Evolutionary conservation across 2,888 invertebrate species (phyloP).

Genomic region (Spilosoma lubricipeda): DNA sequence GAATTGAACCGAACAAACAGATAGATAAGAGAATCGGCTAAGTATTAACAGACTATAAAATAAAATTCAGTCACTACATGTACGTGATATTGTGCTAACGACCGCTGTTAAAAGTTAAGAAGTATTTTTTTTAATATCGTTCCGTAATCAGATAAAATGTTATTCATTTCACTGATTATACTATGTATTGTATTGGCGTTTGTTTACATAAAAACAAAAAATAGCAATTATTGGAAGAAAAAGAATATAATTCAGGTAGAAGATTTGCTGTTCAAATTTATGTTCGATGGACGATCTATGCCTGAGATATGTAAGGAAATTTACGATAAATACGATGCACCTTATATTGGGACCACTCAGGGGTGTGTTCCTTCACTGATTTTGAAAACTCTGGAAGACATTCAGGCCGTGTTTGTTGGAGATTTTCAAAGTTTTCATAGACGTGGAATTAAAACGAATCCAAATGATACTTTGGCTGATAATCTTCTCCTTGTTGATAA

Average conservation of each 20-base stretch:
- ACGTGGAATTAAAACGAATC: conserved; percentile 62
- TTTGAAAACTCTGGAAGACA: conserved; percentile 64
- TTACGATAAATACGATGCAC: conserved; percentile 59
- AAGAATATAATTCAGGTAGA: conserved; percentile 60
- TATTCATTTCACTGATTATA: conserved; percentile 31
- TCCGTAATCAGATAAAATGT: conserved; percentile 27
- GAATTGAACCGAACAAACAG: background rate
- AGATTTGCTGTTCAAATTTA: conserved; percentile 59
- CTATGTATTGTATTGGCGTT: conserved; percentile 48
- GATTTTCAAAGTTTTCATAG: conserved; percentile 69
- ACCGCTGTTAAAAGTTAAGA: background rate
- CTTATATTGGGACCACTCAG: conserved; percentile 60
- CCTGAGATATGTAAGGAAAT: conserved; percentile 64
- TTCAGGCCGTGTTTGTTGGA: conserved; percentile 64
- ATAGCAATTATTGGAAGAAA: conserved; percentile 67
- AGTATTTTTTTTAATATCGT: background rate
- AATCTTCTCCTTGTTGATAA: conserved; percentile 69
- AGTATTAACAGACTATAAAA: background rate
- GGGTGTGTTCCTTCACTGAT: conserved; percentile 62
- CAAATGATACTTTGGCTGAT: conserved; percentile 65
- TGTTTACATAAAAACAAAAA: conserved; percentile 37
- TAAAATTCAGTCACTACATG: background rate
- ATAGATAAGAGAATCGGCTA: background rate
- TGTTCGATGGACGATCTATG: conserved; percentile 60
- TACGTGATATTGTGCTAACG: background rate